phyloP scores from a whole-genome alignment of 2,113 vertebrate genomes.

The Aegithalos caudatus region DNA sequence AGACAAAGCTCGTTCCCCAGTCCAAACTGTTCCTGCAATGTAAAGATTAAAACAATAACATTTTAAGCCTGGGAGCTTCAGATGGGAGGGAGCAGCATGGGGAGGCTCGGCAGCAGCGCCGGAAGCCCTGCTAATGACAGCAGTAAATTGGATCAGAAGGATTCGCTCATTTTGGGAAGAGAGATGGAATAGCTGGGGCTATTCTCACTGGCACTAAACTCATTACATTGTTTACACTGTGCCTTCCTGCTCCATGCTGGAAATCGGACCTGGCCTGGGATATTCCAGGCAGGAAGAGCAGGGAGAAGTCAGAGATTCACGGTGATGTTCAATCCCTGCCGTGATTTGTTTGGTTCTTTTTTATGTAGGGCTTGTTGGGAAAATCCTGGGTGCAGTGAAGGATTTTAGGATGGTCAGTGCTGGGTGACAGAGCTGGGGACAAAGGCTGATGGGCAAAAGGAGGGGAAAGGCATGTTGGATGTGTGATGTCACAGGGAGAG shows the following conservation, averaged over 20 bases:
- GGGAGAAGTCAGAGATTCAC: neutral
- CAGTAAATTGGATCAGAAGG: constrained; percentile 64
- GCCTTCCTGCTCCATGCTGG: neutral
- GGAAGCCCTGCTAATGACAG: constrained; percentile 54
- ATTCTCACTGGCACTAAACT: constrained; percentile 63
- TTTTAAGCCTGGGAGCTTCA: neutral
- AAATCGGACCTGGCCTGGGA: neutral
- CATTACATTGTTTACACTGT: constrained; percentile 43
- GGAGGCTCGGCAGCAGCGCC: neutral
- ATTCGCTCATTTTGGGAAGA: constrained; percentile 64
- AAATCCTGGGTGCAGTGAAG: neutral
- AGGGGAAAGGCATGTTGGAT: too few species aligned
- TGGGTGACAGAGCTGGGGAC: too few species aligned
- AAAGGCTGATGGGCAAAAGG: too few species aligned
- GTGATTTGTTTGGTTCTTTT: fast-evolving
- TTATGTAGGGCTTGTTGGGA: fast-evolving
- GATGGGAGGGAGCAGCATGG: neutral
- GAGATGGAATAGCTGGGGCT: constrained; percentile 28
- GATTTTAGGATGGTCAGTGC: too few species aligned
- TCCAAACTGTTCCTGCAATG: neutral
- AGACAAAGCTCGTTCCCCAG: neutral
- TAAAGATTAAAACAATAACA: constrained; percentile 46
- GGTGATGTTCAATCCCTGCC: neutral
- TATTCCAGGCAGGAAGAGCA: neutral
- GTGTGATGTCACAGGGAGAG: too few species aligned